Evolutionary conservation across 2,113 vertebrate genomes (phyloP), one percentile per base, ranked within the genome.

Genomic region (Carlito syrichta): DNA sequence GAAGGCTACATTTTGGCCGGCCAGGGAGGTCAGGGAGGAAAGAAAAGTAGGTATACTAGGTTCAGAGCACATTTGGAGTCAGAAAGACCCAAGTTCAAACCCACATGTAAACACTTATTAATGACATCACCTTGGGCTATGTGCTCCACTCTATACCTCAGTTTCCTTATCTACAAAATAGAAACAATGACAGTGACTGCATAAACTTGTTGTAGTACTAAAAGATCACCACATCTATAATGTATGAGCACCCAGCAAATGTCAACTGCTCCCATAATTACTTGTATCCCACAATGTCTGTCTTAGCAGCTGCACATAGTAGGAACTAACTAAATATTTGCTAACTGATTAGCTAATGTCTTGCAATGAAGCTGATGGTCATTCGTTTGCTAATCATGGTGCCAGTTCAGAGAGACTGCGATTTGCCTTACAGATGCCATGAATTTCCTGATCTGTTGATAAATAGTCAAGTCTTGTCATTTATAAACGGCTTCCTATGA

Each of bases 391-490:
- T 95, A 82, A 86, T 79, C 91, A 48, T 13, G 54, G 32, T 52
- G 27, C 38, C 48, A 56, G 23, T 63, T 81, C 71, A 91, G 52
- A 79, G 60, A 77, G 27, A 27, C 81, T 91, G 56, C 22, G 45
- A 54, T 48, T 32, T 83, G 40, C 89, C 77, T 84, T 43, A 4
- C 35, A 77, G 52, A 86, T 73, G 73, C 22, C 52, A 23, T 35
- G 63, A 23, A 23, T 58, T 81, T 90, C 5, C 1, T 23, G 43
- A 87, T 84, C 79, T 95, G 81, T 82, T 94, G 73, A 85, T 92
- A 89, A 89, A 95, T 58, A 86, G 82, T 66, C 69, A 95, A 96
- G 48, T 9, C 63, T 85, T 96, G 45, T 95, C 89, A 50, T 88
- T 82, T 93, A 82, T 52, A 91, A 89, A 93, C 1, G 23, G 73